A percentile compares a stretch with the other conserved stretches of the same genome.
Evolutionary conservation across 2,113 vertebrate genomes (phyloP).

Genomic region (Ceyx margarethae): DNA sequence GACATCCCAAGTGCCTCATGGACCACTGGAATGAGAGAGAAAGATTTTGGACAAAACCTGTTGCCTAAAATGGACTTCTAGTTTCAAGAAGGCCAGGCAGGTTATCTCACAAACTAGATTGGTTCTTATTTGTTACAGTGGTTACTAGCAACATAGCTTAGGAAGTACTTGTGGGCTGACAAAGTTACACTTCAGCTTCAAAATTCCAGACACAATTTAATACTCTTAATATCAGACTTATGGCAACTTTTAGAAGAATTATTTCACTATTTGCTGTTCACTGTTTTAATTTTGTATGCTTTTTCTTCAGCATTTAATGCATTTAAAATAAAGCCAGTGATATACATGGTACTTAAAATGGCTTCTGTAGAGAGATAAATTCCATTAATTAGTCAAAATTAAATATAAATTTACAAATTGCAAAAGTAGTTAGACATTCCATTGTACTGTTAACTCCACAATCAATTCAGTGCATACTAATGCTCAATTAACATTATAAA

Average conservation of each 20-base stretch:
- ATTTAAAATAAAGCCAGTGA: slow-evolving; percentile 2
- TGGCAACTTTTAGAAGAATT: not conserved
- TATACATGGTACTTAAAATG: not conserved
- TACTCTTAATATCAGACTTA: not conserved
- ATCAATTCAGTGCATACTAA: slow-evolving; percentile 55
- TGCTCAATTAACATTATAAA: slow-evolving; percentile 60
- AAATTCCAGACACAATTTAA: not conserved
- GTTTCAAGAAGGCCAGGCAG: not conserved
- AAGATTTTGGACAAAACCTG: not conserved
- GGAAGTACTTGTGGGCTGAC: not conserved
- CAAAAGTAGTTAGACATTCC: slow-evolving; percentile 46
- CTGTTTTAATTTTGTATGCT: not conserved
- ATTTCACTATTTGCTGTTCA: not conserved
- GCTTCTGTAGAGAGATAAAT: slow-evolving; percentile 36
- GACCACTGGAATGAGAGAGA: rapidly evolving
- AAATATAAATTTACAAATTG: slow-evolving; percentile 51
- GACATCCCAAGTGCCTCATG: too few relatives aligned
- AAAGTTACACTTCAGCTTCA: not conserved
- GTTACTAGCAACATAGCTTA: not conserved
- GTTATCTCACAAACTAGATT: not conserved
- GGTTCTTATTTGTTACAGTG: not conserved
- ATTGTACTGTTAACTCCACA: slow-evolving; percentile 56
- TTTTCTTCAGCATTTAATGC: not conserved
- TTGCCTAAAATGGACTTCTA: not conserved
- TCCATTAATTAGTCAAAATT: slow-evolving; percentile 27